Evolutionary conservation across 2,113 vertebrate genomes (phyloP).

Genomic region (Hiodon alosoides): DNA sequence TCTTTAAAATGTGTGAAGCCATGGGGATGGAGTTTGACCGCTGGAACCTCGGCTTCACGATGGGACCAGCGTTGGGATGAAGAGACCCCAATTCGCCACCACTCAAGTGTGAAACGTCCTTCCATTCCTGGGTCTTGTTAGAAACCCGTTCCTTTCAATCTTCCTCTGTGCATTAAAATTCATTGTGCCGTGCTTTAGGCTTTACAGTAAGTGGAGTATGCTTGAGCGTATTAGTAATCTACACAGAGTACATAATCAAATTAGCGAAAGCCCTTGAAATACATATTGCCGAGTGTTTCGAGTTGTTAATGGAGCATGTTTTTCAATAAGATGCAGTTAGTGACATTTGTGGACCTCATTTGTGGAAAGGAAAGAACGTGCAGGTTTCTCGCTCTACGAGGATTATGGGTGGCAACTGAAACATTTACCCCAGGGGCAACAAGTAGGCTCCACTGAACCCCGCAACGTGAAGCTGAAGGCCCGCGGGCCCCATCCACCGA

Average conservation of each 20-base stretch:
- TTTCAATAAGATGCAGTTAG: slow-evolving; percentile 27
- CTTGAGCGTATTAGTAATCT: slow-evolving; percentile 66
- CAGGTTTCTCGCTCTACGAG: not conserved
- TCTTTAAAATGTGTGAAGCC: slow-evolving; percentile 80
- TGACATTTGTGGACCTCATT: not conserved
- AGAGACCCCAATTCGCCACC: slow-evolving; percentile 68
- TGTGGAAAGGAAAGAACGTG: not conserved
- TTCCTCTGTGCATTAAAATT: slow-evolving; percentile 85
- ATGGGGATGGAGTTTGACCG: slow-evolving; percentile 76
- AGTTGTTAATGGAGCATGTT: slow-evolving; percentile 41
- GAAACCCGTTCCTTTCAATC: slow-evolving; percentile 88
- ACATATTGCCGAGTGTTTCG: slow-evolving; percentile 56
- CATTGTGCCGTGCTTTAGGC: slow-evolving; percentile 83
- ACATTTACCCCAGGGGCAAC: not conserved
- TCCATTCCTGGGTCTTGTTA: slow-evolving; percentile 81
- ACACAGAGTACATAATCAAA: slow-evolving; percentile 68
- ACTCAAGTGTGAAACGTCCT: slow-evolving; percentile 78
- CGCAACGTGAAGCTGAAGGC: too few species aligned
- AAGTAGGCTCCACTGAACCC: not conserved
- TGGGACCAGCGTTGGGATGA: slow-evolving; percentile 11
- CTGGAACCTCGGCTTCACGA: slow-evolving; percentile 68
- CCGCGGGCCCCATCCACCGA: not conserved
- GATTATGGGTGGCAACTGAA: not conserved
- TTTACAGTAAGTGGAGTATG: slow-evolving; percentile 79
- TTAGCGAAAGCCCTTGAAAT: slow-evolving; percentile 57